A percentile compares a stretch with the other conserved stretches of the same genome.
Conservation (phyloP, 1,140 invertebrate species). For the Ridgeia piscesae region DNA sequence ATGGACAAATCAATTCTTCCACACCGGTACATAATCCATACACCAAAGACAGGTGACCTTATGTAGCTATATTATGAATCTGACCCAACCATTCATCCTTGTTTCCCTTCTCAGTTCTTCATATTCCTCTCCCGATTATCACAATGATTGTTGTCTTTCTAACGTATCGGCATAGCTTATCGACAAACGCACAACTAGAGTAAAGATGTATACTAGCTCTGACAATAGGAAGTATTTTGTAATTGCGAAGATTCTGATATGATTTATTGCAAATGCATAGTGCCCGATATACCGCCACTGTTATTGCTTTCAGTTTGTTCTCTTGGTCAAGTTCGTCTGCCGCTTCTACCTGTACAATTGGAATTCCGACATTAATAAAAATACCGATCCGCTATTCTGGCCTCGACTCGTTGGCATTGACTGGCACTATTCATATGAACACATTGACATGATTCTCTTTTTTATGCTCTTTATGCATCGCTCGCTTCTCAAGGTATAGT, state of each 20-base stretch:
- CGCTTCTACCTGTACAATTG: slow-evolving; percentile 84
- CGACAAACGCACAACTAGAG: background rate
- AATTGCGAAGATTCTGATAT: background rate
- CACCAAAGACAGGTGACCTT: too few relatives aligned
- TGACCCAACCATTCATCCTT: too few relatives aligned
- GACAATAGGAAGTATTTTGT: background rate
- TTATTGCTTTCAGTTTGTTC: slow-evolving; percentile 71
- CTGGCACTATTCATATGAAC: slow-evolving; percentile 75
- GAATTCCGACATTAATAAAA: slow-evolving; percentile 24
- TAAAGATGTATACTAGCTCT: background rate
- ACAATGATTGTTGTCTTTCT: background rate
- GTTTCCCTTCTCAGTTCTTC: too few relatives aligned
- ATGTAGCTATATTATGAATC: too few relatives aligned
- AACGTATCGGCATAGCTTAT: background rate
- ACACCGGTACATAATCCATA: too few relatives aligned
- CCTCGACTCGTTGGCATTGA: slow-evolving; percentile 90
- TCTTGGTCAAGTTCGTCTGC: slow-evolving; percentile 95
- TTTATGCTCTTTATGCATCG: slow-evolving; percentile 95
- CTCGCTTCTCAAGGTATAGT: slow-evolving; percentile 66
- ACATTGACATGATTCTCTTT: slow-evolving; percentile 86
- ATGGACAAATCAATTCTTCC: too few relatives aligned
- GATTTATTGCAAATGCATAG: background rate
- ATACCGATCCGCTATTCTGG: slow-evolving; percentile 70
- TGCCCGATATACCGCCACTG: background rate
- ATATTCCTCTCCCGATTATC: background rate